These are phyloP conservation scores for Oryzias javanicus DNA, from an alignment of 2,113 vertebrate species.

Conservation along the genomic window DNA sequence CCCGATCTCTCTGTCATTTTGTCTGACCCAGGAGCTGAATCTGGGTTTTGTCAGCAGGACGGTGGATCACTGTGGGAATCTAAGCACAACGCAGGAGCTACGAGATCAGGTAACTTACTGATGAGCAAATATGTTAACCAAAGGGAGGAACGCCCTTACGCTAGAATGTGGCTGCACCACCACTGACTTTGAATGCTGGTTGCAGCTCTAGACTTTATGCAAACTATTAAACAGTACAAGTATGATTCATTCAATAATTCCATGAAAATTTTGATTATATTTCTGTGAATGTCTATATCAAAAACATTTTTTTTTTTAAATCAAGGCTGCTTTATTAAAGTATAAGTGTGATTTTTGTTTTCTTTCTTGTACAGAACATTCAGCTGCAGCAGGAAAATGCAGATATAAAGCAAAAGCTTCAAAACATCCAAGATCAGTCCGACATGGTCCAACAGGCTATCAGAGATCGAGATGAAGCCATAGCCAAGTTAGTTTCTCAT, in stretches of 20 bases:
- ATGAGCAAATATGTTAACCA: constrained; percentile 19
- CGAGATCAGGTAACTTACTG: constrained; percentile 71
- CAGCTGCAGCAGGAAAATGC: constrained; percentile 64
- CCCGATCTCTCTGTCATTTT: constrained; percentile 47
- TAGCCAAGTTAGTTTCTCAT: constrained; percentile 76
- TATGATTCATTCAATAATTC: too few species aligned
- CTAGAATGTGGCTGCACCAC: neutral
- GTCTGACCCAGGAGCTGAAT: constrained; percentile 66
- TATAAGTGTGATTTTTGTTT: neutral
- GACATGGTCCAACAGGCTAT: constrained; percentile 74
- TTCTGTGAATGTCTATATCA: too few species aligned
- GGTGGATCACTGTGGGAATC: constrained; percentile 71
- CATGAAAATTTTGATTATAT: too few species aligned
- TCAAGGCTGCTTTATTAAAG: neutral
- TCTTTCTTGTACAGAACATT: constrained; percentile 40
- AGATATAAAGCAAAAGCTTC: constrained; percentile 47
- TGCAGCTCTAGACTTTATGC: neutral
- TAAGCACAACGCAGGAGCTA: constrained; percentile 57
- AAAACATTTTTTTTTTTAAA: neutral
- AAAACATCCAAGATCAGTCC: constrained; percentile 35
- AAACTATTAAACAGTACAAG: neutral
- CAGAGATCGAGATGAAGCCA: constrained; percentile 82
- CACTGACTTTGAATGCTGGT: constrained; percentile 4
- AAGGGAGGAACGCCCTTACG: constrained; percentile 22
- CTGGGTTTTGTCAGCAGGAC: constrained; percentile 58